Conservation (phyloP, 1,140 invertebrate species). For the Phenacoccus solenopsis region DNA sequence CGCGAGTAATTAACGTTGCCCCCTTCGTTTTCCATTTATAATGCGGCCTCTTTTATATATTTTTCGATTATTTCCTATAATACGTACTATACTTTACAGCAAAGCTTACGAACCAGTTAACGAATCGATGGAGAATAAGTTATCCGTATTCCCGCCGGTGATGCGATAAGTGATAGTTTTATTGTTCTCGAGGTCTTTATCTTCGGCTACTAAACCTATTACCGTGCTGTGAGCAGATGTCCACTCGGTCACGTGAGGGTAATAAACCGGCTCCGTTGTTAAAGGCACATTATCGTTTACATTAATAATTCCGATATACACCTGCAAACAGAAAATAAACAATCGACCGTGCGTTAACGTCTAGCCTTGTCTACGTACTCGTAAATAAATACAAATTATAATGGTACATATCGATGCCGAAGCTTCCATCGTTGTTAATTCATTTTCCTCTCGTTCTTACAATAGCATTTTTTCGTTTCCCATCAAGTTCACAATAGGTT, state of each 20-base stretch:
- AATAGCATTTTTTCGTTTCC: no score
- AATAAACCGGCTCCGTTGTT: conserved; percentile 73
- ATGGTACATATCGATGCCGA: no score
- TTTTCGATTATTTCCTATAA: no score
- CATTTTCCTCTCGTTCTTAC: no score
- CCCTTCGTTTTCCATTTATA: no score
- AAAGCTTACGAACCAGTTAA: conserved; percentile 75
- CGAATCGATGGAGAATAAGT: conserved; percentile 75
- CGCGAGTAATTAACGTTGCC: not conserved
- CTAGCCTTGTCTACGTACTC: no score
- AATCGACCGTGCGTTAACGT: no score
- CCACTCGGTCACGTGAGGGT: conserved; percentile 69
- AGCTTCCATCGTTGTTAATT: no score
- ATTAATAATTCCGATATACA: conserved; percentile 79
- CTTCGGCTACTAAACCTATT: conserved; percentile 60
- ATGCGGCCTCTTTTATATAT: no score
- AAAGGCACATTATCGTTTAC: conserved; percentile 89
- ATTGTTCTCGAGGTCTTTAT: conserved; percentile 57
- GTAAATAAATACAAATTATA: no score
- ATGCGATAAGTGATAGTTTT: conserved; percentile 65
- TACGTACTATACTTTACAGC: no score
- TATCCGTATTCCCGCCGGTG: conserved; percentile 77
- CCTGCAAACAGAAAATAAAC: conserved; percentile 39
- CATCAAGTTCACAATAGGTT: no score
- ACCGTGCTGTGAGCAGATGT: conserved; percentile 58